Evolutionary conservation across 2,113 vertebrate species (phyloP).

Genomic region (Seriola rivoliana): DNA sequence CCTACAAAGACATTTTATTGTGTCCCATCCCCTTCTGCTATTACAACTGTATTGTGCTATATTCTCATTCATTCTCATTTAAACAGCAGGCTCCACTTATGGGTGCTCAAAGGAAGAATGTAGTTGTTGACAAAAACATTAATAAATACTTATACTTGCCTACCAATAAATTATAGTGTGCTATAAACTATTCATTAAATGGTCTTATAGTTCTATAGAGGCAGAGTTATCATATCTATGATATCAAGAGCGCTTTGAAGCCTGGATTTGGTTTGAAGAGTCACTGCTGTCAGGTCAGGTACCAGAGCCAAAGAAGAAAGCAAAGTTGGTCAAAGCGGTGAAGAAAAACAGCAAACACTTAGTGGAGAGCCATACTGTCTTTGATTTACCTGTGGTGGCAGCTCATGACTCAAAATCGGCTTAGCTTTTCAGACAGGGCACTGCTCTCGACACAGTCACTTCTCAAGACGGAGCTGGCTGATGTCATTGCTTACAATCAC

Average conservation of each 20-base stretch:
- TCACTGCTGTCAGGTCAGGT: not conserved
- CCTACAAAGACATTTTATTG: not conserved
- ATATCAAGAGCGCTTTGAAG: too few relatives aligned
- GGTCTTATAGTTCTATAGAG: too few relatives aligned
- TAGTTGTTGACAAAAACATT: not conserved
- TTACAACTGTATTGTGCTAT: too few relatives aligned
- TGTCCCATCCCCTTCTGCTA: too few relatives aligned
- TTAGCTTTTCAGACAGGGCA: not conserved
- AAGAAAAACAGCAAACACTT: too few relatives aligned
- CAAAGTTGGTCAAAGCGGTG: too few relatives aligned
- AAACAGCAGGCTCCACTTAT: too few relatives aligned
- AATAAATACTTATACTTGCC: not conserved
- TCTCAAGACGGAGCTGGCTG: slow-evolving; percentile 1
- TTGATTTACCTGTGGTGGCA: not conserved
- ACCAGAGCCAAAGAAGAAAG: too few relatives aligned
- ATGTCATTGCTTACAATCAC: slow-evolving; percentile 11
- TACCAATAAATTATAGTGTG: not conserved
- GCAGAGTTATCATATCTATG: too few relatives aligned
- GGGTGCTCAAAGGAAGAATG: not conserved
- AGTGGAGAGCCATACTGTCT: not conserved
- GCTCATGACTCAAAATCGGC: not conserved
- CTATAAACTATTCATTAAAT: not conserved
- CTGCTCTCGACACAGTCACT: not conserved
- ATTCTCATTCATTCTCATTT: too few relatives aligned
- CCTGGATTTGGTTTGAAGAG: not conserved